Percentiles rank a stretch among this genome's conserved stretches.
Evolutionary conservation across 2,797 vertebrate species (phyloP).

Genomic region (Manis javanica): DNA sequence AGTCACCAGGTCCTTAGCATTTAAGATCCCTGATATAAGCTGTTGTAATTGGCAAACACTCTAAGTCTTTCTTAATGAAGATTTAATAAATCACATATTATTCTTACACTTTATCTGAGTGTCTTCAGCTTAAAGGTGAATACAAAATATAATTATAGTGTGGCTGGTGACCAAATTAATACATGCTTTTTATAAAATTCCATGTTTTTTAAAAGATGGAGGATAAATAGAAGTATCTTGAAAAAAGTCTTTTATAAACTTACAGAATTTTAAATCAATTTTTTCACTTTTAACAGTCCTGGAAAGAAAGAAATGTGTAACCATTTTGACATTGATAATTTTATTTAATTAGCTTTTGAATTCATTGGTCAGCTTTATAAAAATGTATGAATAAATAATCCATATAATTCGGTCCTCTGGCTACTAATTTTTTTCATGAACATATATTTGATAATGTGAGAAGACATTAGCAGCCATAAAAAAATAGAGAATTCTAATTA

Average conservation of each 20-base stretch:
- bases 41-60: background rate
- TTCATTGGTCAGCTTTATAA: constrained; percentile 49
- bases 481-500: constrained; percentile 25
- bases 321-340: background rate
- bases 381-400: background rate
- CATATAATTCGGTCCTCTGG: background rate
- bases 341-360: constrained; percentile 39
- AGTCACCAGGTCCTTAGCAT: background rate
- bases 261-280: constrained; percentile 42
- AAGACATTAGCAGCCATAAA: constrained; percentile 15
- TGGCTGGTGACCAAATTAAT: constrained; percentile 33
- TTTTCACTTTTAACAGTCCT: constrained; percentile 37
- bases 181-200: background rate
- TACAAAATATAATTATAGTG: constrained; percentile 36
- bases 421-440: background rate
- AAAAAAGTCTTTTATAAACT: background rate
- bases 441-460: constrained; percentile 44
- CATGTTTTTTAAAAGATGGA: background rate
- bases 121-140: background rate
- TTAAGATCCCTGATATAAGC: background rate
- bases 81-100: constrained; percentile 29
- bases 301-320: background rate
- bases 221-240: background rate
- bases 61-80: constrained; percentile 1
- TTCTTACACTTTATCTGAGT: constrained; percentile 27